Percentiles rank a stretch among this genome's conserved stretches.
These are phyloP conservation scores for Sinonovacula constricta DNA, from an alignment of 1,140 invertebrate genomes.

Conservation along the genomic window DNA sequence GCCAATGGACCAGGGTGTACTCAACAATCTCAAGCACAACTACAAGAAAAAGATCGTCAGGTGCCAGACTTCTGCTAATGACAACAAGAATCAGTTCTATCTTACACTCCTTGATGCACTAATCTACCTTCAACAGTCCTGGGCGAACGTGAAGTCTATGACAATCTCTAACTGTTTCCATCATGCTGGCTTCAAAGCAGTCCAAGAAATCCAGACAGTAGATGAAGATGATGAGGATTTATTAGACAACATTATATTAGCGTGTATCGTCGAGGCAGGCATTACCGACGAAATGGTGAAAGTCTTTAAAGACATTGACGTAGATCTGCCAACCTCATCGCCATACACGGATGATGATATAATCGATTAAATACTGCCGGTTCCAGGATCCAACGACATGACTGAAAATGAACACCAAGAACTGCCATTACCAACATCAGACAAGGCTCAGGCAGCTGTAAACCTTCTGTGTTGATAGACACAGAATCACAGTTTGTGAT, in stretches of 20 bases:
- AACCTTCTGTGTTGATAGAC: background rate
- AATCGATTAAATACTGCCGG: background rate
- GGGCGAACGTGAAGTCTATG: background rate
- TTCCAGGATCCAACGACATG: background rate
- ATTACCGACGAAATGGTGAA: background rate
- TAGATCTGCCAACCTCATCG: background rate
- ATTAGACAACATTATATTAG: background rate
- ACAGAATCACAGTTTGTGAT: background rate
- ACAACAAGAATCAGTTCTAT: background rate
- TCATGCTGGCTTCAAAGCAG: conserved; percentile 1
- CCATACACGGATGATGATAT: background rate
- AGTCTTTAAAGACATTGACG: background rate
- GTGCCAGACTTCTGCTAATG: conserved; percentile 6
- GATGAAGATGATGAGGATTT: background rate
- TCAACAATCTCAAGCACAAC: conserved; percentile 22
- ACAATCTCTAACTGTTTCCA: conserved; percentile 4
- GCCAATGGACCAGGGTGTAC: conserved; percentile 37
- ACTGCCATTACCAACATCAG: background rate
- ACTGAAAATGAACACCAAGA: background rate
- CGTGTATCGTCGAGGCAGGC: background rate
- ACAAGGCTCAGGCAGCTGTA: background rate
- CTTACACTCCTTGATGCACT: conserved; percentile 14
- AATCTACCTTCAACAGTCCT: conserved; percentile 5
- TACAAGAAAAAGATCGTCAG: conserved; percentile 22
- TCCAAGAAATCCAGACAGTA: background rate